Percentiles rank a stretch among this genome's conserved stretches.
phyloP scores from a whole-genome alignment of 2,888 invertebrate species.

The Tupiocoris notatus region DNA sequence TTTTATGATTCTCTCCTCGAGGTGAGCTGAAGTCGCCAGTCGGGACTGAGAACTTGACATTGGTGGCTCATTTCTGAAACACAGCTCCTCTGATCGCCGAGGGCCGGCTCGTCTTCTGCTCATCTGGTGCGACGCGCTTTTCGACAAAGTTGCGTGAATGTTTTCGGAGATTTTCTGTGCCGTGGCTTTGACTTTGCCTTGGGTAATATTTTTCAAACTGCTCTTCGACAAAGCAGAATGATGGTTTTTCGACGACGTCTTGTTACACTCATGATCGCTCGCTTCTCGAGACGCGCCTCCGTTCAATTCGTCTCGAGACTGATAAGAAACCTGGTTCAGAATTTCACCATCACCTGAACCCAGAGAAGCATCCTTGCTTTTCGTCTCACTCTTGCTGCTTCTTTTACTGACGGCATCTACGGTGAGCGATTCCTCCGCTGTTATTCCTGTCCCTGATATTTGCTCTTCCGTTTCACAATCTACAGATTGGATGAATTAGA shows the following conservation, averaged over 20 bases:
- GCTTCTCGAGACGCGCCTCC: no score
- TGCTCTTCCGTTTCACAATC: not conserved
- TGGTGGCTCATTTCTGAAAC: not conserved
- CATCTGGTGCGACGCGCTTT: not conserved
- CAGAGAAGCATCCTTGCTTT: no score
- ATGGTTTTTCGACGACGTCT: not conserved
- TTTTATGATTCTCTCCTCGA: not conserved
- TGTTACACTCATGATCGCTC: no score
- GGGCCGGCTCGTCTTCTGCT: not conserved
- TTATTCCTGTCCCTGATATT: no score
- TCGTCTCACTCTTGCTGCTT: not conserved
- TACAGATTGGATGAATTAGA: not conserved
- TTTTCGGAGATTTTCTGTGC: not conserved
- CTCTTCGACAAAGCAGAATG: not conserved
- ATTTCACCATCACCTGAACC: no score
- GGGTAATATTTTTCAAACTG: not conserved
- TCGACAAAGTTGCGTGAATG: not conserved
- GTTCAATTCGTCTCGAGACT: no score
- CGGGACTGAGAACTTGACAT: not conserved
- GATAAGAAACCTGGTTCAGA: no score
- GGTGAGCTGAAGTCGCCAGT: not conserved
- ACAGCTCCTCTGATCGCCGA: not conserved
- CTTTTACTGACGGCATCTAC: not conserved
- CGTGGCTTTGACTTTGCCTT: not conserved
- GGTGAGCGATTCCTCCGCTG: not conserved